Evolutionary conservation across 2,113 vertebrate genomes (phyloP).

Genomic region (Crotalus tigris): DNA sequence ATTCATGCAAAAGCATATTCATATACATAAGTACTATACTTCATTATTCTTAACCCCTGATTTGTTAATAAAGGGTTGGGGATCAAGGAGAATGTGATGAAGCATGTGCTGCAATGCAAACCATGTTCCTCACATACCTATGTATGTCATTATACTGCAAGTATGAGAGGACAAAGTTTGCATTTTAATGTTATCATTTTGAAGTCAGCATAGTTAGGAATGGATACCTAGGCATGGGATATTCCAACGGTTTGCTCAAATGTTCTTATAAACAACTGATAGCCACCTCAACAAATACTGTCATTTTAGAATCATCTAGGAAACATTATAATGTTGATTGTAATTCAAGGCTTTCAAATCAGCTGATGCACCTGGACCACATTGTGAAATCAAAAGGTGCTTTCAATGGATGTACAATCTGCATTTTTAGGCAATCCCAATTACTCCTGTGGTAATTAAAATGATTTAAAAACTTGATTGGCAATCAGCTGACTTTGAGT

Average conservation of each 20-base stretch:
- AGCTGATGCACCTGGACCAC: too few relatives aligned
- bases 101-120: not conserved
- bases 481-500: too few relatives aligned
- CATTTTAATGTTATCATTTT: not conserved
- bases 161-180: not conserved
- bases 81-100: not conserved
- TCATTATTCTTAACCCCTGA: not conserved
- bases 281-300: not conserved
- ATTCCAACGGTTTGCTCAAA: not conserved
- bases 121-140: not conserved
- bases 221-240: not conserved
- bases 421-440: too few relatives aligned
- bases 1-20: not conserved
- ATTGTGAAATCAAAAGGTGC: too few relatives aligned
- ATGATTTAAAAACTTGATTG: too few relatives aligned
- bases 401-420: too few relatives aligned
- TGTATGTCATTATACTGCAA: not conserved
- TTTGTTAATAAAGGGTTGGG: not conserved
- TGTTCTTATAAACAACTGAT: not conserved
- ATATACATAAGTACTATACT: not conserved
- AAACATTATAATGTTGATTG: not conserved
- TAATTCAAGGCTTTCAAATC: not conserved
- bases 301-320: not conserved
- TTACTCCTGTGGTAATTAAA: too few relatives aligned
- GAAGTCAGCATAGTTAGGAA: not conserved